These are phyloP conservation scores for Copsychus sechellarum DNA, from an alignment of 2,113 vertebrate genomes.

Conservation along the genomic window DNA sequence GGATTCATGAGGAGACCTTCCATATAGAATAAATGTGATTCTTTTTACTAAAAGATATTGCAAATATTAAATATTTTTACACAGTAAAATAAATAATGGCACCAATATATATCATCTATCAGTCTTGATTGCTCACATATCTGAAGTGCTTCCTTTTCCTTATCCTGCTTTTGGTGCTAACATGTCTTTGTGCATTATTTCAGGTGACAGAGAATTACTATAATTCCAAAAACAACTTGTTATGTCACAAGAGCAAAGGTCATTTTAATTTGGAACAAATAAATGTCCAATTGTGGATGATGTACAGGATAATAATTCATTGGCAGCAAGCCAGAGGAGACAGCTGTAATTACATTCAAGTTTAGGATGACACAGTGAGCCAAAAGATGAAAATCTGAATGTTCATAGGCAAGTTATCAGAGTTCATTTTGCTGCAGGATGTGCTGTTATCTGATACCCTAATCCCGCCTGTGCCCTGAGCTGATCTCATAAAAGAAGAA, in stretches of 20 bases:
- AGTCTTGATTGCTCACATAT: neutral
- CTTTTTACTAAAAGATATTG: neutral
- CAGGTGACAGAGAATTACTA: neutral
- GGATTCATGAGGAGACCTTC: neutral
- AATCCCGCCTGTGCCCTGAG: neutral
- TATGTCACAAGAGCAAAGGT: conserved; percentile 31
- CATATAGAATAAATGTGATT: neutral
- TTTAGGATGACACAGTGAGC: neutral
- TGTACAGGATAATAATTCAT: conserved; percentile 18
- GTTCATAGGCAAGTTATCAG: neutral
- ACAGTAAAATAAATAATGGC: neutral
- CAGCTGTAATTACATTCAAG: conserved; percentile 37
- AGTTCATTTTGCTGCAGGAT: neutral
- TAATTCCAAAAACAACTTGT: conserved; percentile 31
- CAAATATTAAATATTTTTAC: neutral
- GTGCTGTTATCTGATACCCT: neutral
- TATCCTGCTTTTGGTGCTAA: neutral
- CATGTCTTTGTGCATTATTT: neutral
- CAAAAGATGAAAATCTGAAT: neutral
- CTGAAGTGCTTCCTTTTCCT: neutral
- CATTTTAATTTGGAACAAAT: conserved; percentile 56
- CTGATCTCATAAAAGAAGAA: neutral
- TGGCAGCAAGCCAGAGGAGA: conserved; percentile 12
- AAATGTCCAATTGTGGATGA: conserved; percentile 33
- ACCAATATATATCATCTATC: neutral